phyloP scores from a whole-genome alignment of 2,113 vertebrate genomes.

The Morone saxatilis region DNA sequence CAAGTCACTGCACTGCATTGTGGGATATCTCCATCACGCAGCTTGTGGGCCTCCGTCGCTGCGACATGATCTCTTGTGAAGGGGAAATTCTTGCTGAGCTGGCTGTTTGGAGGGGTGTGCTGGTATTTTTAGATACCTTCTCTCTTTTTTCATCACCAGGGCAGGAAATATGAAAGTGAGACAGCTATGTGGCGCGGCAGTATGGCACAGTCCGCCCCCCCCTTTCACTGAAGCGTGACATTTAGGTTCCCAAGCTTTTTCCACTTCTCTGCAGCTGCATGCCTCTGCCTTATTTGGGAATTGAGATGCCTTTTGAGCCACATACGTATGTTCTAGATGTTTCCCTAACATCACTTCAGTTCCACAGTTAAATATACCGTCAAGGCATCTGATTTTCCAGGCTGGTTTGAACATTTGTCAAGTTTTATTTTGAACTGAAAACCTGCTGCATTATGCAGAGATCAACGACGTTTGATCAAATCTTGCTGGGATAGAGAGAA shows the following conservation, averaged over 20 bases:
- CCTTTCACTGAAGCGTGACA: constrained; percentile 4
- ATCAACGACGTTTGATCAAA: constrained; percentile 28
- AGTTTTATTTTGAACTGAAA: neutral
- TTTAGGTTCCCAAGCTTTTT: constrained; percentile 47
- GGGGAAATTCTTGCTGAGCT: constrained; percentile 75
- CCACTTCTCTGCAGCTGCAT: constrained; percentile 25
- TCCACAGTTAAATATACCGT: neutral
- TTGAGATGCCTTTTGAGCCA: neutral
- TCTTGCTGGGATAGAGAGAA: constrained; percentile 2
- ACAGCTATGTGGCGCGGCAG: constrained; percentile 34
- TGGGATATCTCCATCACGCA: constrained; percentile 57
- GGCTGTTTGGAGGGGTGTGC: constrained; percentile 45
- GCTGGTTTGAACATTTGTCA: neutral
- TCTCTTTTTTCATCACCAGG: constrained; percentile 35
- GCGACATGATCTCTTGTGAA: constrained; percentile 63
- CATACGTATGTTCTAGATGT: neutral
- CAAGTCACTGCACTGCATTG: constrained; percentile 56
- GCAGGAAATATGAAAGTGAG: constrained; percentile 60
- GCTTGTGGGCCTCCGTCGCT: constrained; percentile 30
- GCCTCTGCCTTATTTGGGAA: constrained; percentile 52
- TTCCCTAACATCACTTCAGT: neutral
- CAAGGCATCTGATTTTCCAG: no score
- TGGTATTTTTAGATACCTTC: constrained; percentile 64
- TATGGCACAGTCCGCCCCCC: constrained; percentile 22
- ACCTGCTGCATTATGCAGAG: neutral